phyloP scores from a whole-genome alignment of 2,888 invertebrate genomes.

The Pollenia amentaria region DNA sequence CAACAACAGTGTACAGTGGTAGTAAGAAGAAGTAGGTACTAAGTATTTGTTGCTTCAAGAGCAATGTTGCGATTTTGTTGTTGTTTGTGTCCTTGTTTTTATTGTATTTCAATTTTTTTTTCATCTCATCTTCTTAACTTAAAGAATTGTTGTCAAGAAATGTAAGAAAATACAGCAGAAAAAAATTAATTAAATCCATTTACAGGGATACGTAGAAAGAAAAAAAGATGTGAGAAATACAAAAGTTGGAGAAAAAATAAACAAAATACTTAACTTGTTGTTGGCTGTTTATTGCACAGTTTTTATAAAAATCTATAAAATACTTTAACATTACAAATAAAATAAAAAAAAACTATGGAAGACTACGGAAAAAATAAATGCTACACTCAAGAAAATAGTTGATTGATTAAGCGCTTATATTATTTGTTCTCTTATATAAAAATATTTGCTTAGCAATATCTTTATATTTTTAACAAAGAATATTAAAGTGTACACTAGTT shows the following conservation, averaged over 20 bases:
- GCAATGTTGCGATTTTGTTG: slow-evolving; percentile 47
- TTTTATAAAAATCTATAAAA: neutral
- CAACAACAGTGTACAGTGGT: neutral
- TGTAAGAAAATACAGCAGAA: slow-evolving; percentile 10
- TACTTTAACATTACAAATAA: slow-evolving; percentile 25
- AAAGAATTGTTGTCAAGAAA: slow-evolving; percentile 57
- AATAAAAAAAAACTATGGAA: neutral
- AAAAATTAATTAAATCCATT: slow-evolving; percentile 68
- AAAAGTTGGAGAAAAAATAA: neutral
- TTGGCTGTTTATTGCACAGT: slow-evolving; percentile 1
- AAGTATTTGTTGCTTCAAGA: slow-evolving; percentile 62
- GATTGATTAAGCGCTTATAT: too few relatives aligned
- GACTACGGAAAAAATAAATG: too few relatives aligned
- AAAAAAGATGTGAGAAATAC: neutral
- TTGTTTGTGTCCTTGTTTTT: slow-evolving; percentile 5
- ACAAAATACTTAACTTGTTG: slow-evolving; percentile 10
- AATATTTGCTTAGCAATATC: too few relatives aligned
- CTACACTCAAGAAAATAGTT: too few relatives aligned
- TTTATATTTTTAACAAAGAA: too few relatives aligned
- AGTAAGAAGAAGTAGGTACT: neutral
- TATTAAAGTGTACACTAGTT: too few relatives aligned
- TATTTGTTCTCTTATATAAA: too few relatives aligned
- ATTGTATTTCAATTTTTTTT: slow-evolving; percentile 23
- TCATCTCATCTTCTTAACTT: slow-evolving; percentile 33
- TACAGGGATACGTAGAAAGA: slow-evolving; percentile 30